These are phyloP conservation scores for Shinisaurus crocodilurus DNA, from an alignment of 2,113 vertebrate genomes.

Conservation along the genomic window DNA sequence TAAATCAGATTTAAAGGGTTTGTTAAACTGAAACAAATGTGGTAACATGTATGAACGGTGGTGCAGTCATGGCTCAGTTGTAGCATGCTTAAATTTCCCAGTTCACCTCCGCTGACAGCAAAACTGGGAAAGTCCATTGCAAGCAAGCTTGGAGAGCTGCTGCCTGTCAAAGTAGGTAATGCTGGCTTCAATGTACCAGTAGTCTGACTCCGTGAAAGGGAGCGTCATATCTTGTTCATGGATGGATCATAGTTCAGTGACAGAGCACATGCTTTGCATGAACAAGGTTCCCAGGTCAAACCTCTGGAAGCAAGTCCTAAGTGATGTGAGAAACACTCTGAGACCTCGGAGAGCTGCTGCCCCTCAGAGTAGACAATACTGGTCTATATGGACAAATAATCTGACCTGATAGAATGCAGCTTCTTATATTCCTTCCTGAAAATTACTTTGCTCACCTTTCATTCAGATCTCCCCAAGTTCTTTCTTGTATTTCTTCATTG, in stretches of 20 bases:
- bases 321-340: background rate
- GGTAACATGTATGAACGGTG: too few species aligned
- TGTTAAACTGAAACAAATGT: background rate
- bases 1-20: background rate
- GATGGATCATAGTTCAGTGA: background rate
- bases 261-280: background rate
- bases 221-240: too few species aligned
- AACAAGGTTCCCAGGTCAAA: background rate
- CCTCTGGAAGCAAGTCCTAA: background rate
- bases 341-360: background rate
- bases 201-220: background rate
- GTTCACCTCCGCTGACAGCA: background rate
- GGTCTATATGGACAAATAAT: background rate
- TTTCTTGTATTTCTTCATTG: background rate
- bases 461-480: background rate
- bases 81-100: background rate
- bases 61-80: background rate
- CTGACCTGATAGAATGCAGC: background rate
- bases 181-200: background rate
- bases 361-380: background rate
- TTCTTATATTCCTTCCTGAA: background rate
- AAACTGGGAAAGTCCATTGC: too few species aligned
- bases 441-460: background rate
- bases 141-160: too few species aligned
- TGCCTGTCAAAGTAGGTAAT: too few species aligned